These are phyloP conservation scores for Tanytarsus gracilentus DNA, from an alignment of 2,888 invertebrate genomes.

Conservation along the genomic window DNA sequence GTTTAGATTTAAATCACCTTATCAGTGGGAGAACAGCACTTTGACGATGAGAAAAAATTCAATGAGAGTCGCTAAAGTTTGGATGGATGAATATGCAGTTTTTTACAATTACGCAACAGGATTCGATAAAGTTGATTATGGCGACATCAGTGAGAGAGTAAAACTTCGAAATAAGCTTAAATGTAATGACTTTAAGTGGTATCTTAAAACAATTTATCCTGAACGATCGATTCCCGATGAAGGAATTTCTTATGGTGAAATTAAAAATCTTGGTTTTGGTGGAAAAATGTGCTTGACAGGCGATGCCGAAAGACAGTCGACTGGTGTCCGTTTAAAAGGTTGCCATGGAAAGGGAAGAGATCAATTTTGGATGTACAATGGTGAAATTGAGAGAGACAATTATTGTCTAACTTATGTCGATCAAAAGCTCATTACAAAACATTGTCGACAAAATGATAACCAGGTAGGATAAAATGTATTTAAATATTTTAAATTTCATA, in stretches of 20 bases:
- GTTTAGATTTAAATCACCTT: constrained; percentile 53
- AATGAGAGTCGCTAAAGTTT: constrained; percentile 68
- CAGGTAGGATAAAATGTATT: background rate
- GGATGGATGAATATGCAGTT: constrained; percentile 86
- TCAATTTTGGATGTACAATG: constrained; percentile 10
- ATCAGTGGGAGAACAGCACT: constrained; percentile 61
- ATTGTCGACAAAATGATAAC: background rate
- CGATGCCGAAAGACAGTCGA: background rate
- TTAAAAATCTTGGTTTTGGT: constrained; percentile 39
- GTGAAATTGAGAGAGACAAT: background rate
- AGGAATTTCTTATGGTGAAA: constrained; percentile 90
- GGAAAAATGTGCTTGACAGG: background rate
- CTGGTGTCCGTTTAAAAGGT: background rate
- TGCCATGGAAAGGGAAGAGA: background rate
- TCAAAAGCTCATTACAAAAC: background rate
- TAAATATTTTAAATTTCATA: background rate
- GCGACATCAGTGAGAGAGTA: constrained; percentile 72
- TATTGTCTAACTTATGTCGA: background rate
- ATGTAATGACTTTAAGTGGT: constrained; percentile 90
- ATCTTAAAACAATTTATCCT: constrained; percentile 87
- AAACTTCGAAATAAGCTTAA: constrained; percentile 60
- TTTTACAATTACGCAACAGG: constrained; percentile 95
- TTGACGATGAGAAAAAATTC: constrained; percentile 86
- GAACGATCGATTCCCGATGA: constrained; percentile 92
- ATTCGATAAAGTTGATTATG: constrained; percentile 83